Conservation (phyloP, 2,113 vertebrate species). For the Ornithorhynchus anatinus region DNA sequence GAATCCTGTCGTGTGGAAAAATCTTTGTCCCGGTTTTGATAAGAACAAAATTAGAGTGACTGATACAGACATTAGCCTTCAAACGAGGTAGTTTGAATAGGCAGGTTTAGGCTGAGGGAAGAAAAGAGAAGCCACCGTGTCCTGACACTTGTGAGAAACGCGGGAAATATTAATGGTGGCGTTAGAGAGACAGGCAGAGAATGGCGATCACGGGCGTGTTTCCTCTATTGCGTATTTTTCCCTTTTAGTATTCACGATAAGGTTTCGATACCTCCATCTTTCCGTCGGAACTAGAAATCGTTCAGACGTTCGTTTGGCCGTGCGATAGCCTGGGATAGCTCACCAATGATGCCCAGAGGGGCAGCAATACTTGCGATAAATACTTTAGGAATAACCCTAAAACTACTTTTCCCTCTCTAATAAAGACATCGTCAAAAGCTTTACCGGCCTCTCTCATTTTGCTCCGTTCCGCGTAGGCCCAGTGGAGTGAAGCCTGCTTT, state of each 20-base stretch:
- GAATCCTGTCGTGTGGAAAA: constrained; percentile 39
- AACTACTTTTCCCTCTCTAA: constrained; percentile 30
- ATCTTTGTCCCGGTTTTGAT: constrained; percentile 45
- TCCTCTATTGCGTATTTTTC: constrained; percentile 25
- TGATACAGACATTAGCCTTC: constrained; percentile 43
- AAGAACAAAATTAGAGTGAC: constrained; percentile 48
- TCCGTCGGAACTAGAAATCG: constrained; percentile 46
- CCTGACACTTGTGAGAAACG: constrained; percentile 61
- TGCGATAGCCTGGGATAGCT: constrained; percentile 30
- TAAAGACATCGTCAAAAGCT: constrained; percentile 12
- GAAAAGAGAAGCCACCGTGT: constrained; percentile 50
- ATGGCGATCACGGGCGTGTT: constrained; percentile 56
- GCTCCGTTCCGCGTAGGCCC: not conserved
- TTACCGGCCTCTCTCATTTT: constrained; percentile 17
- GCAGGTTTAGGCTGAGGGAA: constrained; percentile 44
- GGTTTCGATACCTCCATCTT: constrained; percentile 47
- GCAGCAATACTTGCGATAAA: constrained; percentile 19
- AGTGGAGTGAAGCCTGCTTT: not conserved
- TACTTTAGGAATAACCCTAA: constrained; percentile 11
- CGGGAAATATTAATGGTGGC: constrained; percentile 60
- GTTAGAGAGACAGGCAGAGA: constrained; percentile 54
- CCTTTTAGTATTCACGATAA: constrained; percentile 51
- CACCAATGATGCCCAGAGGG: constrained; percentile 23
- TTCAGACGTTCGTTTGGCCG: constrained; percentile 39
- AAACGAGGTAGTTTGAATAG: constrained; percentile 13